Base-by-base conservation (phyloP, 1,140 invertebrate genomes). In the Pseudobourletiella spinata region DNA sequence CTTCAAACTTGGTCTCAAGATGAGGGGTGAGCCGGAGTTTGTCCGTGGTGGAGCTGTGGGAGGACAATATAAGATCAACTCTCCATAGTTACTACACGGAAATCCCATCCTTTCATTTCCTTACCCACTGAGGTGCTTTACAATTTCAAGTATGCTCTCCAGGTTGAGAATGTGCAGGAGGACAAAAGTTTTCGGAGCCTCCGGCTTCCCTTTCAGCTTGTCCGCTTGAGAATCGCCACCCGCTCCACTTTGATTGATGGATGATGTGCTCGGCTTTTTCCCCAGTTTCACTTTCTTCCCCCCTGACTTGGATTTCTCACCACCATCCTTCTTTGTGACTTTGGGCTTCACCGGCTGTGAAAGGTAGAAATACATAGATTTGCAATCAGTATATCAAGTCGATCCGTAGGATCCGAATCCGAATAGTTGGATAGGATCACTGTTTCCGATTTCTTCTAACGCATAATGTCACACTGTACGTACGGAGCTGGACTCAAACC, bases 91-190 rank as follows among this genome's bases (percentile, higher is more conserved):
- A 39, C n/a, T 11, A 8, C 32, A 39, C 32, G 8, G 11, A 42
- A 18, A 22, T 48, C 8, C 29, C 2, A 39, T 4, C 3, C 3
- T 51, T 11, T 59, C n/a, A 29, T 8, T 24, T 30, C 43, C 55
- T 44, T 65, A 65, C 64, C 22, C 30, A 30, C 46, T 44, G 8
- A 66, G 22, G 35, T 58, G n/a, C 20, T 25, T 22, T 15, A 67
- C 20, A 56, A 64, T 57, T 22, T 44, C 25, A 1, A 26, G 26
- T 1, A 61, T 50, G n/a, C 57, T 61, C 18, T 63, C 61, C 15
- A 67, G 28, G 48, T 28, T 62, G 3, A 67, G 50, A 1, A 67
- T 67, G 26, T 67, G 52, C 0, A 11, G 2, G 22, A 59, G 57
- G 11, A 48, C 28, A 0, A 56, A n/a, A 14, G 28, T 32, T n/a